phyloP scores from a whole-genome alignment of 2,797 vertebrate genomes.

The Microctenopoma lineatum region DNA sequence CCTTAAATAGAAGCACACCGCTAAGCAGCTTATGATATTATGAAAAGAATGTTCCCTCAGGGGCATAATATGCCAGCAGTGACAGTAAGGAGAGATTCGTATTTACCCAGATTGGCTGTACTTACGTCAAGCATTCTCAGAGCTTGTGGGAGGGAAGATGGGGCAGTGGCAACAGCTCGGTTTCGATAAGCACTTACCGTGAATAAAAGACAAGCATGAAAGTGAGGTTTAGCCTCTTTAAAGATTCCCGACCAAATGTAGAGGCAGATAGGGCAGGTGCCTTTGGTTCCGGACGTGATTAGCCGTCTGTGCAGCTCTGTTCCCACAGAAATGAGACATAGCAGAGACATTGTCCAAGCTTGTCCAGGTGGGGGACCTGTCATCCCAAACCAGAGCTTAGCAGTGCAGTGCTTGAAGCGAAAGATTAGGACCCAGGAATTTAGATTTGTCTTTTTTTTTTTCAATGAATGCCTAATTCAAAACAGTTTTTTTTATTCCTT shows the following conservation, averaged over 20 bases:
- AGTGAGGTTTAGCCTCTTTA: conserved; percentile 90
- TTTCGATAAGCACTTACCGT: conserved; percentile 89
- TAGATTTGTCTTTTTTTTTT: conserved; percentile 62
- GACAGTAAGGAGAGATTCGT: conserved; percentile 90
- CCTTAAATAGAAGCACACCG: conserved; percentile 92
- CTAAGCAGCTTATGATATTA: conserved; percentile 93
- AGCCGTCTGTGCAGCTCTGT: conserved; percentile 84
- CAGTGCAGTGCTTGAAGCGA: conserved; percentile 80
- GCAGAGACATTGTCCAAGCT: conserved; percentile 89
- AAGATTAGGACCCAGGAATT: conserved; percentile 86
- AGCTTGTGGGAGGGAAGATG: conserved; percentile 89
- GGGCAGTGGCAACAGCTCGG: conserved; percentile 87
- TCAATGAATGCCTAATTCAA: conserved; percentile 83
- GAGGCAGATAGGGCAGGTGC: conserved; percentile 89
- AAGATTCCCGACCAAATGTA: conserved; percentile 86
- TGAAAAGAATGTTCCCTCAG: conserved; percentile 92
- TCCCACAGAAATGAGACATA: conserved; percentile 86
- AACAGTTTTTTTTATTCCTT: conserved; percentile 58
- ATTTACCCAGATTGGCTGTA: conserved; percentile 91
- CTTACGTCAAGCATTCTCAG: conserved; percentile 90
- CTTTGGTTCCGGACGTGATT: conserved; percentile 89
- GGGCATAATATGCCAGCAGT: conserved; percentile 91
- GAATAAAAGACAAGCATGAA: conserved; percentile 92
- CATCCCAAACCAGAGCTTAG: conserved; percentile 88
- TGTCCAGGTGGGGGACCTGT: conserved; percentile 91